Evolutionary conservation across 2,113 vertebrate genomes (phyloP).

Genomic region (Diadophis punctatus): DNA sequence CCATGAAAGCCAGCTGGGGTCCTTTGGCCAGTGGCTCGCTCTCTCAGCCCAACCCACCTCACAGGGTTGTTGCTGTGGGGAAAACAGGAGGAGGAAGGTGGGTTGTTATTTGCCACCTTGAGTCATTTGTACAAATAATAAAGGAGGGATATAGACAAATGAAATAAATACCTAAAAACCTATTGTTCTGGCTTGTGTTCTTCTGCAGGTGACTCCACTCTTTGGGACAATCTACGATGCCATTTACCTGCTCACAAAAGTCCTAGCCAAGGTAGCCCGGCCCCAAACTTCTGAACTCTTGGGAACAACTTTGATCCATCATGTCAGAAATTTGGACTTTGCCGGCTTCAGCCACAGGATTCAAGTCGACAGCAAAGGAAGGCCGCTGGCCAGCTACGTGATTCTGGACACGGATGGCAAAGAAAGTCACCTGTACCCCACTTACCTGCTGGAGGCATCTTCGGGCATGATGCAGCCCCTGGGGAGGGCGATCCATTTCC

Average conservation of each 20-base stretch:
- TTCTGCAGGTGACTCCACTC: slow-evolving; percentile 79
- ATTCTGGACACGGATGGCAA: slow-evolving; percentile 80
- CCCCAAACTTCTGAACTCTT: slow-evolving; percentile 58
- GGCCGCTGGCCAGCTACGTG: slow-evolving; percentile 73
- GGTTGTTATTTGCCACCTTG: too few relatives aligned
- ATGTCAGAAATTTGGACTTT: slow-evolving; percentile 74
- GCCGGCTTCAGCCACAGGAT: slow-evolving; percentile 81
- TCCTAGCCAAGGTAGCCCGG: slow-evolving; percentile 71
- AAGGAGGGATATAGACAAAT: not conserved
- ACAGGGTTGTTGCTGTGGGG: too few relatives aligned
- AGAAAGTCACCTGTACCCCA: slow-evolving; percentile 72
- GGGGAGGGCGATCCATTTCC: slow-evolving; percentile 75
- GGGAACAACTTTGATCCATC: slow-evolving; percentile 70
- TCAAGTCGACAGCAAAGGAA: slow-evolving; percentile 69
- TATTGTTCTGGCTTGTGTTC: not conserved
- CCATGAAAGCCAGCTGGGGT: too few relatives aligned
- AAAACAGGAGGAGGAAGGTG: too few relatives aligned
- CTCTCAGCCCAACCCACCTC: too few relatives aligned
- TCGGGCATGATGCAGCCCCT: slow-evolving; percentile 64
- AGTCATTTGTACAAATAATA: not conserved
- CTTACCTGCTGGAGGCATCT: slow-evolving; percentile 72
- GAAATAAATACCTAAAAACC: not conserved
- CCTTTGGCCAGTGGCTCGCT: too few relatives aligned
- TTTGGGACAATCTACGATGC: slow-evolving; percentile 92
- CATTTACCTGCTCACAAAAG: slow-evolving; percentile 79